Base-by-base conservation (phyloP, 1,140 invertebrate species). In the Holotrichia oblita region DNA sequence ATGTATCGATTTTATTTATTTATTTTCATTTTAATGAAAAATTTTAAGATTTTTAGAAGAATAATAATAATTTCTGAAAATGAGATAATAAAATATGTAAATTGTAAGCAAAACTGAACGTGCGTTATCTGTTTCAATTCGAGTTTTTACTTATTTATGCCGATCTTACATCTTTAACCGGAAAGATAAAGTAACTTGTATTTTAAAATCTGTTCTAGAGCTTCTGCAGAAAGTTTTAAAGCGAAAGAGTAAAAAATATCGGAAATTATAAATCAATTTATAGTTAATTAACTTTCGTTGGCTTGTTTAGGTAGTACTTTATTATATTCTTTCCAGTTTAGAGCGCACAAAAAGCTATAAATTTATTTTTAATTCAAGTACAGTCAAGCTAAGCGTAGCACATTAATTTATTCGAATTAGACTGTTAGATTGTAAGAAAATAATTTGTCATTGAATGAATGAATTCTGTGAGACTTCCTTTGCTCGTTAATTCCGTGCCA, bases 401-500 rank as follows among this genome's bases (percentile, higher is more conserved):
- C 61, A 27, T 69, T 69, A 69, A 69, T 69, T 27, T 69, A 20
- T 55, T 55, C 48, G 61, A 69, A 69, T 69, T 24, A 69, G 12
- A 22, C 20, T 10, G 20, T 10, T 69, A 24, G 22, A 48, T 14
- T 17, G 27, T 22, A 69, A 27, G 61, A 69, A 69, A 69, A 69
- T 69, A 69, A 22, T 22, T 69, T 69, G 27, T 34, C 61, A 69
- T 69, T 34, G 8, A 69, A 34, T 69, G 61, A 69, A 69, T 69
- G 27, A 69, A 69, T 69, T 34, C 61, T 69, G 22, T 69, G 61
- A 69, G 27, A 69, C 27, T 69, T 69, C 22, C 61, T 69, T 69
- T 24, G 61, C 27, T 69, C 61, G 61, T 69, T 69, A 69, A 69
- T 69, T 69, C 61, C 61, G 61, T 27, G 22, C 61, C 61, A 69